Conservation (phyloP, 2,113 vertebrate species). For the Tylochromis polylepis region DNA sequence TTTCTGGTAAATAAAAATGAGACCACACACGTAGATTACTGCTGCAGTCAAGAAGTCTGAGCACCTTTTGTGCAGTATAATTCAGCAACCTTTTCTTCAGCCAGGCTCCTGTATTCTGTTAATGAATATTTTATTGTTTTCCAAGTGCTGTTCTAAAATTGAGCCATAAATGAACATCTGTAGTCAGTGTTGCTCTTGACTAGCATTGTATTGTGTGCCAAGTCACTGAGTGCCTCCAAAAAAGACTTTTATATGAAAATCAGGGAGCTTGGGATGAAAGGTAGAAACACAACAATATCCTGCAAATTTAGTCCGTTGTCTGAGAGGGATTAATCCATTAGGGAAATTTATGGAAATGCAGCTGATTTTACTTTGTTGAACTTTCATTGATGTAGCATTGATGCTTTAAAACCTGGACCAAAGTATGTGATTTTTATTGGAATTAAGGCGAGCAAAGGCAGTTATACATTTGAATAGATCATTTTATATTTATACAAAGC, state of each 20-base stretch:
- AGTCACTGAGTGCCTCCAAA: slow-evolving; percentile 65
- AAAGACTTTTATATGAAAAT: slow-evolving; percentile 80
- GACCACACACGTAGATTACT: background rate
- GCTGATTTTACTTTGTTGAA: slow-evolving; percentile 67
- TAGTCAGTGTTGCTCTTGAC: slow-evolving; percentile 43
- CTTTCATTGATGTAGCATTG: slow-evolving; percentile 68
- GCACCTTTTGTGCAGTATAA: slow-evolving; percentile 66
- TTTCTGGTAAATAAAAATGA: background rate
- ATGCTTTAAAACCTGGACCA: slow-evolving; percentile 52
- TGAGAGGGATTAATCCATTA: slow-evolving; percentile 73
- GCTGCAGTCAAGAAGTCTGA: slow-evolving; percentile 67
- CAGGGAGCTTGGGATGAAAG: slow-evolving; percentile 73
- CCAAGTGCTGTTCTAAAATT: slow-evolving; percentile 55
- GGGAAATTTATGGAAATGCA: slow-evolving; percentile 77
- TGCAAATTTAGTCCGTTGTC: slow-evolving; percentile 66
- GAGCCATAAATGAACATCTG: slow-evolving; percentile 62
- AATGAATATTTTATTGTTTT: slow-evolving; percentile 76
- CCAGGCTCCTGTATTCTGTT: slow-evolving; percentile 76
- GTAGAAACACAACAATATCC: slow-evolving; percentile 63
- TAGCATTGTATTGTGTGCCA: slow-evolving; percentile 50
- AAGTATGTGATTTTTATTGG: slow-evolving; percentile 50
- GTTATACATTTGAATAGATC: slow-evolving; percentile 25
- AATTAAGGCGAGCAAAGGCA: slow-evolving; percentile 40
- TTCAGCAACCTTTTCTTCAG: slow-evolving; percentile 78
- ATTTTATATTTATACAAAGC: slow-evolving; percentile 39